phyloP scores from a whole-genome alignment of 2,888 invertebrate species.

The Nemoura dubitans region DNA sequence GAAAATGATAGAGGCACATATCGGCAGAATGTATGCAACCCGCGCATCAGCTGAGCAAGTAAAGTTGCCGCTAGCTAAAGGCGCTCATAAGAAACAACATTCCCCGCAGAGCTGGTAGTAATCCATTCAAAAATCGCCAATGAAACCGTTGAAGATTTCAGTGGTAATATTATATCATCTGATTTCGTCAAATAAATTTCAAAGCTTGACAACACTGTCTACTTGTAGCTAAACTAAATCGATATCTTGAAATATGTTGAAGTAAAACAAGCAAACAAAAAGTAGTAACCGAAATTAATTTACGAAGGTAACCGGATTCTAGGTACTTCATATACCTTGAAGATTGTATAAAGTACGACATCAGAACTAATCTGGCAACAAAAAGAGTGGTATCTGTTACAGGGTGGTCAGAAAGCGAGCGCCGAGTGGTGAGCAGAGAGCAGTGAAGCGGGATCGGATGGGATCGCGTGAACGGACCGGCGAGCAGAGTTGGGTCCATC shows the following conservation, averaged over 20 bases:
- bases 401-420: constrained; percentile 2
- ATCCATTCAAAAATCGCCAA: no score
- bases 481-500: neutral
- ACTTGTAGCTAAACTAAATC: neutral
- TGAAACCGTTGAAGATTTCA: no score
- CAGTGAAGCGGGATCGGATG: no score
- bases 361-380: neutral
- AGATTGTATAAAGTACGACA: neutral
- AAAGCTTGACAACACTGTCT: no score
- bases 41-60: neutral
- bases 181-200: no score
- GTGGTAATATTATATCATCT: no score
- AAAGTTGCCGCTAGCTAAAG: neutral
- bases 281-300: neutral
- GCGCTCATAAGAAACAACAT: no score
- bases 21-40: neutral
- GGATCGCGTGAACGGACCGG: neutral
- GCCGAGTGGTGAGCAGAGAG: no score
- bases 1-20: neutral
- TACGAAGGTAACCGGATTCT: neutral
- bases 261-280: no score
- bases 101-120: no score
- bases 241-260: neutral
- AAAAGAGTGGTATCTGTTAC: neutral
- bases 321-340: neutral